Evolutionary conservation across 1,140 invertebrate genomes (phyloP).

Genomic region (Capitella teleta): DNA sequence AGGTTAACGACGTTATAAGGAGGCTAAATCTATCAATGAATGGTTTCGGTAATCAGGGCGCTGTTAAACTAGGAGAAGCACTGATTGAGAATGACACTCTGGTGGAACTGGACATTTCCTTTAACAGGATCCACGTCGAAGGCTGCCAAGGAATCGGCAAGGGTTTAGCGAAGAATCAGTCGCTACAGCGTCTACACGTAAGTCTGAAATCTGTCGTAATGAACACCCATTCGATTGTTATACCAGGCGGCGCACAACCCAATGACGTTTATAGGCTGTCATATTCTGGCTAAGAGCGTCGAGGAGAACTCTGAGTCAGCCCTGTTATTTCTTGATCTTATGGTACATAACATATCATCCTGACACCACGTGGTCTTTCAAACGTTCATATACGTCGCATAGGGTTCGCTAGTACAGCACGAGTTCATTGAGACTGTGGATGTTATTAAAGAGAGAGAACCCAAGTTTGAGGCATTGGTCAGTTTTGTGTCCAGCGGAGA

Average conservation of each 20-base stretch:
- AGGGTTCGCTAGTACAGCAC: too few species aligned
- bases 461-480: too few species aligned
- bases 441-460: too few species aligned
- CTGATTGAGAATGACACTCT: constrained; percentile 1
- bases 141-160: background rate
- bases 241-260: background rate
- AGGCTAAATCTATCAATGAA: constrained; percentile 1
- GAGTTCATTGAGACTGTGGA: too few species aligned
- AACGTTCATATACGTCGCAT: too few species aligned
- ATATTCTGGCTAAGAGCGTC: background rate
- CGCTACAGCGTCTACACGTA: background rate
- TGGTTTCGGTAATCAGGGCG: constrained; percentile 2
- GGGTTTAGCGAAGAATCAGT: background rate
- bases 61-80: background rate
- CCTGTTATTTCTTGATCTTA: background rate
- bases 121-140: background rate
- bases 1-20: background rate
- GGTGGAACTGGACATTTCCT: background rate
- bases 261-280: background rate
- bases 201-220: too few species aligned
- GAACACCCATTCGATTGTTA: too few species aligned
- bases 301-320: background rate
- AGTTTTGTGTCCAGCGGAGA: too few species aligned
- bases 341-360: background rate
- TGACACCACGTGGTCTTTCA: too few species aligned